Base-by-base conservation (phyloP, 1,140 invertebrate genomes). In the Daktulosphaira vitifoliae region DNA sequence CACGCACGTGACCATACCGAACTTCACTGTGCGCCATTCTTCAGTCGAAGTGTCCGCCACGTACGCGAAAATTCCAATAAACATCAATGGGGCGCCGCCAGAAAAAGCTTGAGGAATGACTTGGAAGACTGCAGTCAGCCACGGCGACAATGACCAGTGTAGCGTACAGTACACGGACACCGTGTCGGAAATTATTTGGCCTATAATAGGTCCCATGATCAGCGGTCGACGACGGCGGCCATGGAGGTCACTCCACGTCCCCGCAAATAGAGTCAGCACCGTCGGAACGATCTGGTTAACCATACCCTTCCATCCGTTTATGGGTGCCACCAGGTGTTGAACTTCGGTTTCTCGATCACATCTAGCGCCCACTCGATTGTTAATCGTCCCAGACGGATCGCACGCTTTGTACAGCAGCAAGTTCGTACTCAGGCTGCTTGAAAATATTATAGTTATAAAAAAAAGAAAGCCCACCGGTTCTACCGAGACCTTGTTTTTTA, bases 151-250 rank as follows among this genome's bases (percentile, higher is more conserved):
- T 3, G 54, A 59, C 54, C 54, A 59, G 18, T 20, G 15, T 38
- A 59, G n/a, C n/a, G 42, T 13, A 16, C 54, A 59, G 39, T 46
- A 59, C 25, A 59, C 8, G 3, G 54, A 59, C 54, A 46, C 7
- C n/a, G 4, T 0, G 39, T 56, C 39, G 8, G 54, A 22, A 8
- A 25, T 0, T 16, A 69, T 62, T 37, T 67, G 54, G 1, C 69
- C 69, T 9, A 53, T 29, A 13, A 76, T 70, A 2, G 78, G 73
- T 5, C 78, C 39, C 2, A 77, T 52, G 25, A 81, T 69, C 1
- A 78, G 73, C 5, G 76, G 66, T 69, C 78, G 78, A 26, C 77
- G 68, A 9, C 76, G 71, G 15, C 68, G 50, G 25, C 66, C 69
- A 46, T 70, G 67, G 11, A 3, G 71, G 23, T 67, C 70, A 46